Base-by-base conservation (phyloP, 1,140 invertebrate genomes). In the Berghia stephanieae region DNA sequence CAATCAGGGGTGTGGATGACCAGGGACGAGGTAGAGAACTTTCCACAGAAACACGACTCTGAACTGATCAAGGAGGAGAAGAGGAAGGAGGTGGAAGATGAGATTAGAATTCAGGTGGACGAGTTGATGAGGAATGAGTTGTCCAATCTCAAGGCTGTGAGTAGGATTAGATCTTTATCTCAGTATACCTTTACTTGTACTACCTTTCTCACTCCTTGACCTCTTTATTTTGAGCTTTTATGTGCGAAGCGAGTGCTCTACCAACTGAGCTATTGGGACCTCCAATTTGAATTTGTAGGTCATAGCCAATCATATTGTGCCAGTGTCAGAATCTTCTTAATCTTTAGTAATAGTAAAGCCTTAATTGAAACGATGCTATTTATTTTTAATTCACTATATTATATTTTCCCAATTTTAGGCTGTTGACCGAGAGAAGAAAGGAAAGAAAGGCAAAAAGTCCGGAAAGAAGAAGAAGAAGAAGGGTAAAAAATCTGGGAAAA, bases 121-220 rank as follows among this genome's bases (percentile, higher is more conserved):
- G 93, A 95, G 83, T 91, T 95, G 66, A 94, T 98, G 92, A 92
- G 95, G 84, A 92, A 92, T 87, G 95, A 96, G 87, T 87, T 97
- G 40, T 93, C 95, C 84, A 89, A 94, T 40, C 89, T 97, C 2
- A 95, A 95, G 89, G 91, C 92, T 85, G 91, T 91, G 80, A 82
- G 86, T 83, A n/a, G n/a, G n/a, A n/a, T n/a, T n/a, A n/a, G n/a
- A n/a, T n/a, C n/a, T n/a, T n/a, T n/a, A n/a, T n/a, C n/a, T n/a
- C n/a, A n/a, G n/a, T n/a, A n/a, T n/a, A n/a, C n/a, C n/a, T n/a
- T n/a, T n/a, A n/a, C n/a, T n/a, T n/a, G n/a, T n/a, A n/a, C n/a
- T n/a, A n/a, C n/a, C n/a, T n/a, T n/a, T n/a, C n/a, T n/a, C n/a
- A n/a, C n/a, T n/a, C n/a, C n/a, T n/a, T n/a, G n/a, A n/a, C n/a